Evolutionary conservation across 2,113 vertebrate species (phyloP).

Genomic region (Phoxinus phoxinus): DNA sequence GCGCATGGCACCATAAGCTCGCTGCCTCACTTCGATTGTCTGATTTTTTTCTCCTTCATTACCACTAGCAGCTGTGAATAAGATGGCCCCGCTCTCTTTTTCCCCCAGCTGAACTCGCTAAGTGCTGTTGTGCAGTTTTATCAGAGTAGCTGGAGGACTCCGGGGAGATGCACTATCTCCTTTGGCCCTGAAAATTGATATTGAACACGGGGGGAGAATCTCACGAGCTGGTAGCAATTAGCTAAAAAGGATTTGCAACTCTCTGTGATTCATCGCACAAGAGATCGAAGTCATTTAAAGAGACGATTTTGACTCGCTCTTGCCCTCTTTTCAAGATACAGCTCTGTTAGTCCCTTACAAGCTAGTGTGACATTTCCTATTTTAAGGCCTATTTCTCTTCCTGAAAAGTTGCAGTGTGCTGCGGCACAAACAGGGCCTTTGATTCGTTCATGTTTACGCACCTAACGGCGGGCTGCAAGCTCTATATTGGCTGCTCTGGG

Average conservation of each 20-base stretch:
- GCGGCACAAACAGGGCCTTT: slow-evolving; percentile 73
- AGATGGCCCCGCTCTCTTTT: slow-evolving; percentile 73
- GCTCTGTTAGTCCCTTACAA: slow-evolving; percentile 73
- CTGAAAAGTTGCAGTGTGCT: slow-evolving; percentile 73
- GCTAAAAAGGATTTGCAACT: slow-evolving; percentile 97
- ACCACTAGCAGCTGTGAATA: slow-evolving; percentile 84
- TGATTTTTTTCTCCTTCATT: slow-evolving; percentile 82
- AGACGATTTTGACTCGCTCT: slow-evolving; percentile 64
- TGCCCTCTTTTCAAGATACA: slow-evolving; percentile 39
- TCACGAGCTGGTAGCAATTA: slow-evolving; percentile 99
- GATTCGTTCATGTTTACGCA: slow-evolving; percentile 76
- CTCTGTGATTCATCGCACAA: slow-evolving; percentile 90
- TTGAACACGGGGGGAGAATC: slow-evolving; percentile 91
- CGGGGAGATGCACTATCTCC: slow-evolving; percentile 87
- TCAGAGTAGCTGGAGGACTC: slow-evolving; percentile 85
- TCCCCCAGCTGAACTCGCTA: slow-evolving; percentile 80
- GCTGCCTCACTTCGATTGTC: slow-evolving; percentile 73
- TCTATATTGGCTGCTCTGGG: slow-evolving; percentile 62
- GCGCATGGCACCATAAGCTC: slow-evolving; percentile 71
- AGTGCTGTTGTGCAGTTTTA: slow-evolving; percentile 91
- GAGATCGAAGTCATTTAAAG: slow-evolving; percentile 93
- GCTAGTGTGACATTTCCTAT: slow-evolving; percentile 82
- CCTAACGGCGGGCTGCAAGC: slow-evolving; percentile 73
- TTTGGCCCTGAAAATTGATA: slow-evolving; percentile 98
- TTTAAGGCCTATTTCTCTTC: slow-evolving; percentile 77